Conservation (phyloP, 2,888 invertebrate genomes). For the Hypomecis atomaria region DNA sequence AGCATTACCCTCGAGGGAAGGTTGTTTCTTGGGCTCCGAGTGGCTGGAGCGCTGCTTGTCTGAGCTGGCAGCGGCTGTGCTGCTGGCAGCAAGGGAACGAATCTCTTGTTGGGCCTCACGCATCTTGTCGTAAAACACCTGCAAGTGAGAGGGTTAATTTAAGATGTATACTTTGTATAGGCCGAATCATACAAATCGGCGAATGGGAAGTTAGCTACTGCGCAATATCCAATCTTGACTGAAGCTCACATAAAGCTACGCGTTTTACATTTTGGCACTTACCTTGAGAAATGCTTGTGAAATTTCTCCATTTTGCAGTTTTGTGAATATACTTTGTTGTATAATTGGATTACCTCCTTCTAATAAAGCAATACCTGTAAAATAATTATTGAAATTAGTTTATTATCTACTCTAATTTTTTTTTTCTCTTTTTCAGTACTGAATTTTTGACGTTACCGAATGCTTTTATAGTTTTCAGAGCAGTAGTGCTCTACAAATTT, state of each 20-base stretch:
- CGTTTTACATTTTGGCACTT: too few relatives aligned
- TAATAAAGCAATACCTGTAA: slow-evolving; percentile 92
- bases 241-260: too few relatives aligned
- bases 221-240: too few relatives aligned
- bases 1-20: slow-evolving; percentile 57
- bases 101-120: slow-evolving; percentile 97
- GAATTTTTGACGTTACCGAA: too few relatives aligned
- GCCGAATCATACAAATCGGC: too few relatives aligned
- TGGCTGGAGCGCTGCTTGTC: slow-evolving; percentile 82
- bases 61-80: slow-evolving; percentile 91
- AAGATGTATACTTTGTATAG: too few relatives aligned
- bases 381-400: slow-evolving; percentile 8
- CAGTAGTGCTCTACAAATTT: too few relatives aligned
- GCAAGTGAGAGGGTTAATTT: too few relatives aligned
- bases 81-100: slow-evolving; percentile 95
- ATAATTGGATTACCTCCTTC: slow-evolving; percentile 98
- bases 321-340: slow-evolving; percentile 95
- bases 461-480: too few relatives aligned
- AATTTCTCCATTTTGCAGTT: slow-evolving; percentile 93
- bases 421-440: too few relatives aligned
- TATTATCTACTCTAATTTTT: too few relatives aligned
- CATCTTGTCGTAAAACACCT: slow-evolving; percentile 98
- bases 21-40: slow-evolving; percentile 69
- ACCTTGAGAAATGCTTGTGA: slow-evolving; percentile 97
- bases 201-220: too few relatives aligned